Conservation (phyloP, 2,888 invertebrate genomes). For the Torymus tubicola region DNA sequence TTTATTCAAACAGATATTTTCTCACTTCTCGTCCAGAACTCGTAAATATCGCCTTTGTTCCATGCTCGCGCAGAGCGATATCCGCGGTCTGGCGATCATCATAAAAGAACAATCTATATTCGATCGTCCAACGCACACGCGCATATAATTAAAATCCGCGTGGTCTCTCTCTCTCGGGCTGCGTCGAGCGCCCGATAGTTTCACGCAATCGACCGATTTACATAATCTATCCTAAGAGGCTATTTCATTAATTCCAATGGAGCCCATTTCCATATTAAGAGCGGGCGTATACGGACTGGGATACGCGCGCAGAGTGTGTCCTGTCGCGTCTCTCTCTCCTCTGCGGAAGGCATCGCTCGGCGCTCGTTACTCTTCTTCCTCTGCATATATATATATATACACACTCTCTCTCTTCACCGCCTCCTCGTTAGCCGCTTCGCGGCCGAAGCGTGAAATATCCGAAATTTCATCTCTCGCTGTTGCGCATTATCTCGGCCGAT, state of each 20-base stretch:
- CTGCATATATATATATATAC: too few relatives aligned
- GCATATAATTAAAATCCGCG: constrained; percentile 35
- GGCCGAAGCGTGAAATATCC: constrained; percentile 7
- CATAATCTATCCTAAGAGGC: constrained; percentile 56
- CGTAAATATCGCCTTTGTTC: constrained; percentile 46
- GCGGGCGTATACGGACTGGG: constrained; percentile 4
- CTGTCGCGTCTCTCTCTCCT: too few relatives aligned
- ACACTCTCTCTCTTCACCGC: neutral
- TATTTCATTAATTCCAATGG: constrained; percentile 55
- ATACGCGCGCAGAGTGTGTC: too few relatives aligned
- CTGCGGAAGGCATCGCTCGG: neutral
- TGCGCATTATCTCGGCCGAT: constrained; percentile 12
- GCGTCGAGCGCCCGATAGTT: neutral
- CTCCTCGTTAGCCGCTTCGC: neutral
- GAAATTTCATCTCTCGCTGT: constrained; percentile 13
- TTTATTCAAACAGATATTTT: constrained; percentile 46
- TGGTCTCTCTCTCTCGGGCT: neutral
- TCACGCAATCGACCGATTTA: constrained; percentile 43
- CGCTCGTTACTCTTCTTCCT: constrained; percentile 27
- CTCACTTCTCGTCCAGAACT: constrained; percentile 41
- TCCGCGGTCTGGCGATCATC: constrained; percentile 1
- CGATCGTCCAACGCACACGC: constrained; percentile 38
- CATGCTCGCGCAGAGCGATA: neutral
- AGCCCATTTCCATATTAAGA: constrained; percentile 46
- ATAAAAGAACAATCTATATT: constrained; percentile 52